Conservation (phyloP, 1,140 invertebrate genomes). For the Xylocopa sonorina region DNA sequence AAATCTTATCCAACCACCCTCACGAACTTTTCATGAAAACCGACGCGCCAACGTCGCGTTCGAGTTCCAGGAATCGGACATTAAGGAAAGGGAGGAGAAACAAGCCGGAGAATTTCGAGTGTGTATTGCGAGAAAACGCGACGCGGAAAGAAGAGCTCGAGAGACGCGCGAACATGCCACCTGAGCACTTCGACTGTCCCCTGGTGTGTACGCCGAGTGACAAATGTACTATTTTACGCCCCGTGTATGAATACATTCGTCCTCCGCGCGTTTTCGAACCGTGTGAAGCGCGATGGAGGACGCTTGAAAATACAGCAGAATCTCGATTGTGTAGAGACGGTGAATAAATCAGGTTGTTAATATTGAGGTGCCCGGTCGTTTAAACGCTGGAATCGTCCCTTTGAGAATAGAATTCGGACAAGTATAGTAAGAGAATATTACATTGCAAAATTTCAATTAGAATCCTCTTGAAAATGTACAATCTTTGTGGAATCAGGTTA, state of each 20-base stretch:
- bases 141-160: background rate
- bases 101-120: conserved; percentile 1
- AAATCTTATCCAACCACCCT: background rate
- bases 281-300: background rate
- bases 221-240: conserved; percentile 15
- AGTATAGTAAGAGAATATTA: too few relatives aligned
- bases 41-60: background rate
- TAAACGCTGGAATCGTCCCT: too few relatives aligned
- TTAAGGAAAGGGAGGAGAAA: too few relatives aligned
- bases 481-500: too few relatives aligned
- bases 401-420: too few relatives aligned
- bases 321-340: background rate
- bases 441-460: too few relatives aligned
- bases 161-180: background rate
- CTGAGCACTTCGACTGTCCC: background rate
- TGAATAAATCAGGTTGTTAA: background rate
- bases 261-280: background rate
- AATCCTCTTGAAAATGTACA: too few relatives aligned
- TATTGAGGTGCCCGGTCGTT: background rate
- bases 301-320: background rate
- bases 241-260: conserved; percentile 16
- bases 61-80: background rate
- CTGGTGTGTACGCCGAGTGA: background rate
- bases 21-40: too few relatives aligned
- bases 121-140: conserved; percentile 6